A percentile compares a stretch with the other conserved stretches of the same genome.
Evolutionary conservation across 2,888 invertebrate species (phyloP).

Genomic region (Dioctria linearis): DNA sequence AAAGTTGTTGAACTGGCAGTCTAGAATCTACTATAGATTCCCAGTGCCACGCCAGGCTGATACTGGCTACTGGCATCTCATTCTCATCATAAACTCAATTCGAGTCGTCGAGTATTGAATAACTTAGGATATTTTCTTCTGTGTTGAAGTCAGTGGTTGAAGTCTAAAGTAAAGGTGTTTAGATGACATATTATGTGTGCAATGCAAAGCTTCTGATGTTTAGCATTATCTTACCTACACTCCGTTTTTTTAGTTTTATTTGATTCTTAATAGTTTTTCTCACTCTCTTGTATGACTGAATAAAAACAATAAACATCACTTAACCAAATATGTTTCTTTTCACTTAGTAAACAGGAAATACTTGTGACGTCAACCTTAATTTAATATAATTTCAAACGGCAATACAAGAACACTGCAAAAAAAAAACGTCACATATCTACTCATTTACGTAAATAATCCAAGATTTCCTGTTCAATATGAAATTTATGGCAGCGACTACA

Average conservation of each 20-base stretch:
- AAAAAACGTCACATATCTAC: background rate
- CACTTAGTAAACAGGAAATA: conserved; percentile 16
- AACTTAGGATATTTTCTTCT: conserved; percentile 15
- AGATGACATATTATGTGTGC: too few species aligned
- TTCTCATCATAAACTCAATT: background rate
- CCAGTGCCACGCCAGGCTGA: too few species aligned
- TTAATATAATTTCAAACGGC: background rate
- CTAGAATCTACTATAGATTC: too few species aligned
- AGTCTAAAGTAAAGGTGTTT: too few species aligned
- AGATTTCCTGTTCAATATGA: background rate
- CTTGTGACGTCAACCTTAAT: background rate
- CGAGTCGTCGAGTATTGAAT: background rate
- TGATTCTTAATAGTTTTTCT: conserved; percentile 12
- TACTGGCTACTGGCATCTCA: background rate
- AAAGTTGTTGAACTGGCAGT: background rate
- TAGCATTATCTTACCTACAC: too few species aligned
- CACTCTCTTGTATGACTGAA: background rate
- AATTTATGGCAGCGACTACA: too few species aligned
- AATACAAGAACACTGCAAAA: background rate
- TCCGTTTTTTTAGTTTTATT: too few species aligned
- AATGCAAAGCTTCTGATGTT: too few species aligned
- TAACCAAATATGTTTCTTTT: background rate
- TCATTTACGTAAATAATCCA: background rate
- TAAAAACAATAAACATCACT: conserved; percentile 1
- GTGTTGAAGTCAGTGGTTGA: background rate